A percentile compares a stretch with the other conserved stretches of the same genome.
phyloP scores from a whole-genome alignment of 1,140 invertebrate species.

The Philopotamus ludificatus region DNA sequence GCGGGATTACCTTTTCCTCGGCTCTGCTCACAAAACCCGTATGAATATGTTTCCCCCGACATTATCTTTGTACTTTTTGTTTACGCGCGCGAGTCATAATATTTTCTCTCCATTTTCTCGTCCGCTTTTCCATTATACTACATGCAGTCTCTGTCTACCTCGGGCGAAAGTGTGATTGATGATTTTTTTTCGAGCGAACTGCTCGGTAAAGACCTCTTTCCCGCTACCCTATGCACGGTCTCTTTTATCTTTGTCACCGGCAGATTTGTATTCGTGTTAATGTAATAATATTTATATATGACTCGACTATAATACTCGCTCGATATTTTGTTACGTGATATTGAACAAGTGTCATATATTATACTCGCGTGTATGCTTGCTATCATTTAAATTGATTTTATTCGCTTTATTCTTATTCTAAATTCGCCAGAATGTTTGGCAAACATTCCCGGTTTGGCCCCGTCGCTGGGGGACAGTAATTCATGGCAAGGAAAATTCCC shows the following conservation, averaged over 20 bases:
- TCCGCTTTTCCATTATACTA: slow-evolving; percentile 31
- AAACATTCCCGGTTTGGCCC: not conserved
- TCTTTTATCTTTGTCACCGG: slow-evolving; percentile 29
- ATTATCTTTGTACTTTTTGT: slow-evolving; percentile 33
- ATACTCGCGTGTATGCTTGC: not conserved
- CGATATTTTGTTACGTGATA: not conserved
- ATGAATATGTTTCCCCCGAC: slow-evolving; percentile 21
- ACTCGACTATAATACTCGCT: not conserved
- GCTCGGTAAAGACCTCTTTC: not conserved
- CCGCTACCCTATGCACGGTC: not conserved
- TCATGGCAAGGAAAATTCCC: slow-evolving; percentile 13
- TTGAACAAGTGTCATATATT: not conserved
- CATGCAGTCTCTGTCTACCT: slow-evolving; percentile 10
- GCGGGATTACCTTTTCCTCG: slow-evolving; percentile 26
- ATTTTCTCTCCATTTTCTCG: slow-evolving; percentile 35
- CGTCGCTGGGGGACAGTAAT: not conserved
- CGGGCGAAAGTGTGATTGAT: slow-evolving; percentile 39
- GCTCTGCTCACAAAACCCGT: not conserved
- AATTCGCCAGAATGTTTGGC: not conserved
- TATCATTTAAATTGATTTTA: no score
- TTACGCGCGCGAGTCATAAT: slow-evolving; percentile 23
- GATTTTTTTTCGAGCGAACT: slow-evolving; percentile 26
- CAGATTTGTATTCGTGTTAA: slow-evolving; percentile 35
- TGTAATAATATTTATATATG: no score
- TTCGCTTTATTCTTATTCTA: not conserved